A percentile compares a stretch with the other conserved stretches of the same genome.
Conservation (phyloP, 1,140 invertebrate species). For the Samia ricini region DNA sequence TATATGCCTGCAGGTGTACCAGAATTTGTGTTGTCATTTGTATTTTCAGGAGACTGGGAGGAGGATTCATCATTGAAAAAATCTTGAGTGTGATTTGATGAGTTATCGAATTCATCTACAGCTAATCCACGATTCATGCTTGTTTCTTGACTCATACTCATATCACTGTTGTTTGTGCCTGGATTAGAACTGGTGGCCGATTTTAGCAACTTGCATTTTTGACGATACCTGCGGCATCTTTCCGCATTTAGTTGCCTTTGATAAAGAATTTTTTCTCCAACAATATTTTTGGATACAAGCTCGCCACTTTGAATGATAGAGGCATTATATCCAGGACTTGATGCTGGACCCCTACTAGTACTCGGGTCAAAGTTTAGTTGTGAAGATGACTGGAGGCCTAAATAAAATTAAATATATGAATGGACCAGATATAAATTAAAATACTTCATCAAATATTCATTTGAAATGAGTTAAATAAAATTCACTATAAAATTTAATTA, state of each 20-base stretch:
- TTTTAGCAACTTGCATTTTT: slow-evolving; percentile 21
- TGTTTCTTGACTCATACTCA: slow-evolving; percentile 12
- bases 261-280: slow-evolving; percentile 13
- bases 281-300: slow-evolving; percentile 15
- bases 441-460: slow-evolving; percentile 9
- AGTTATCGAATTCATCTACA: slow-evolving; percentile 11
- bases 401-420: slow-evolving; percentile 27
- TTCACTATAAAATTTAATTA: slow-evolving; percentile 15
- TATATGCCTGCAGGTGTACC: neutral
- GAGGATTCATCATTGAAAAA: slow-evolving; percentile 3
- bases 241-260: slow-evolving; percentile 21
- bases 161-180: slow-evolving; percentile 15
- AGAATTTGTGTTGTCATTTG: slow-evolving; percentile 12
- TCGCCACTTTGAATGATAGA: slow-evolving; percentile 16
- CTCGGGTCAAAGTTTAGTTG: neutral
- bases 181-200: slow-evolving; percentile 13
- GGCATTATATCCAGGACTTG: slow-evolving; percentile 1
- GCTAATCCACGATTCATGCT: slow-evolving; percentile 5
- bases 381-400: neutral
- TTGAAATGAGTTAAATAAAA: slow-evolving; percentile 5
- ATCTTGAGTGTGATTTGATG: slow-evolving; percentile 2
- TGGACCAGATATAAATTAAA: slow-evolving; percentile 20
- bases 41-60: slow-evolving; percentile 1
- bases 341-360: neutral
- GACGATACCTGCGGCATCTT: slow-evolving; percentile 21